Conservation (phyloP, 2,113 vertebrate genomes). For the Alouatta palliata region DNA sequence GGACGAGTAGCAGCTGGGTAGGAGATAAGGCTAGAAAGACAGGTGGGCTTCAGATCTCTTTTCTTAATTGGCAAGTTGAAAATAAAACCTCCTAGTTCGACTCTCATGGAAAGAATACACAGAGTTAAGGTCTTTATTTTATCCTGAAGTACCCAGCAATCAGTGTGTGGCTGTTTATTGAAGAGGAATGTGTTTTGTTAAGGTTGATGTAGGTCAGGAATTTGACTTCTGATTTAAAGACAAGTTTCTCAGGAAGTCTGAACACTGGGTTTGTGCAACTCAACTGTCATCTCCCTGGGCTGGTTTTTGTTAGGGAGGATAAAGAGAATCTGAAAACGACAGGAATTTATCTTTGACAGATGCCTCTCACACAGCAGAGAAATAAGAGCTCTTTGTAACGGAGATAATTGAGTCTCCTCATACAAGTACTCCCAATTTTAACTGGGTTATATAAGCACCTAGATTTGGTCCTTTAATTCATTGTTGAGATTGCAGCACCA, state of each 20-base stretch:
- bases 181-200: slow-evolving; percentile 61
- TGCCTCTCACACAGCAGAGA: slow-evolving; percentile 61
- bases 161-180: slow-evolving; percentile 47
- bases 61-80: slow-evolving; percentile 45
- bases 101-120: slow-evolving; percentile 48
- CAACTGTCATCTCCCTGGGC: slow-evolving; percentile 65
- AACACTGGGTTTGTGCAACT: slow-evolving; percentile 65
- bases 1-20: neutral
- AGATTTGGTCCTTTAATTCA: slow-evolving; percentile 69
- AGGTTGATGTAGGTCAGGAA: slow-evolving; percentile 73
- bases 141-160: slow-evolving; percentile 38
- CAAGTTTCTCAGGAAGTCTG: slow-evolving; percentile 75
- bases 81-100: slow-evolving; percentile 48
- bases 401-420: slow-evolving; percentile 70
- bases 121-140: slow-evolving; percentile 59
- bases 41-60: slow-evolving; percentile 47
- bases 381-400: slow-evolving; percentile 73
- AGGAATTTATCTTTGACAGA: slow-evolving; percentile 72
- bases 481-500: slow-evolving; percentile 56
- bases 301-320: slow-evolving; percentile 75
- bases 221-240: slow-evolving; percentile 75
- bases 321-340: slow-evolving; percentile 69
- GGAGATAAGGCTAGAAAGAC: slow-evolving; percentile 51
- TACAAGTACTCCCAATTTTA: slow-evolving; percentile 62
- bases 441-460: slow-evolving; percentile 68